Base-by-base conservation (phyloP, 2,797 vertebrate species). In the Balearica regulorum region DNA sequence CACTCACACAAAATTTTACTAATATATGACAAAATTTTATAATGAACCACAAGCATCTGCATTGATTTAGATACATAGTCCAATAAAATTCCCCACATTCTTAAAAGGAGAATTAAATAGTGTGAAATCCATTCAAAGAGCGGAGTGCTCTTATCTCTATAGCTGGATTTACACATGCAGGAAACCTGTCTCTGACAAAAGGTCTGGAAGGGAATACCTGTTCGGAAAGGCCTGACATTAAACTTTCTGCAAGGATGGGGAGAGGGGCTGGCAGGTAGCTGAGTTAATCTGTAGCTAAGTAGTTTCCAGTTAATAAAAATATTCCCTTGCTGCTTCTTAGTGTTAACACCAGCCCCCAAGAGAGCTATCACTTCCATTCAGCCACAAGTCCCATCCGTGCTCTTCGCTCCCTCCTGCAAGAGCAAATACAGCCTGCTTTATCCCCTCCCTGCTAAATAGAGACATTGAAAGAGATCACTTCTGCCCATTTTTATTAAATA, bases 401-500 rank as follows among this genome's bases (percentile, higher is more conserved):
- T 73, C 24, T 57, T 65, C 29, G 60, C 13, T 55, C 18, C 9
- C 9, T 66, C 5, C 14, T 72, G 19, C 28, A 91, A 64, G 31
- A 58, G 25, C 31, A 81, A 78, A 75, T 21, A 17, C 29, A 78
- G 25, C 11, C 29, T 65, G 7, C 24, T 73, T 37, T 83, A 48
- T 62, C 11, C 13, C 2, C 1, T 49, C 41, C 9, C 46, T 83
- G 13, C 28, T 66, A 55, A 83, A 68, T 0, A 49, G 16, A 54
- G 51, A 58, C 35, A 83, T 72, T 72, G 33, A 89, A 96, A 82
- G 49, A 65, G 33, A 51, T 51, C 5, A 1, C 25, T 83, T 82
- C 55, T 46, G 81, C 25, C 25, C 5, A 3, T 66, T 92, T 90
- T 95, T 83, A 92, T 89, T 92, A 88, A 96, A 82, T 84, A 90